These are phyloP conservation scores for Taurulus bubalis DNA, from an alignment of 2,113 vertebrate genomes.

Conservation along the genomic window DNA sequence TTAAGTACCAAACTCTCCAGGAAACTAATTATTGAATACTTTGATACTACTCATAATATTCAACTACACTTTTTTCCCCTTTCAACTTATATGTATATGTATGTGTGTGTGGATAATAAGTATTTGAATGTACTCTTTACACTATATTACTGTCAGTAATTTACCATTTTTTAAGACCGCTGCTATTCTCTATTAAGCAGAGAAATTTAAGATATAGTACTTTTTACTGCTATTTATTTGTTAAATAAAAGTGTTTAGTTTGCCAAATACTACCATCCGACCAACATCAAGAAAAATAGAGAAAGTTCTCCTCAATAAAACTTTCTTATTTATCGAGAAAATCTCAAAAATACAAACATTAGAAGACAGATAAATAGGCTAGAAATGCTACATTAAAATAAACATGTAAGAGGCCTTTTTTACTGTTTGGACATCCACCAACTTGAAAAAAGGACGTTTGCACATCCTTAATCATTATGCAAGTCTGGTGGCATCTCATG, in stretches of 20 bases:
- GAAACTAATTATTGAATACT: not conserved
- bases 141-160: not conserved
- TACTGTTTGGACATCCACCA: not conserved
- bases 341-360: not conserved
- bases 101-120: not conserved
- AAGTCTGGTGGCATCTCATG: not conserved
- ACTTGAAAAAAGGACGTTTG: not conserved
- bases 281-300: not conserved
- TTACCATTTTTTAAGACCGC: not conserved
- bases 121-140: not conserved
- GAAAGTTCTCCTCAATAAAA: not conserved
- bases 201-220: not conserved
- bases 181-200: not conserved
- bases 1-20: not conserved
- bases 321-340: not conserved
- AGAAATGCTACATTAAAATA: not conserved
- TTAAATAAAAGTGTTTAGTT: not conserved
- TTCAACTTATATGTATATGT: not conserved
- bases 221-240: not conserved
- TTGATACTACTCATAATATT: not conserved
- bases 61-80: no score
- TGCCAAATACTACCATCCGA: not conserved
- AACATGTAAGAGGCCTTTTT: not conserved
- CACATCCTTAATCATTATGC: not conserved
- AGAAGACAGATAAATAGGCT: not conserved